phyloP scores from a whole-genome alignment of 2,113 vertebrate species.

The Balaeniceps rex region DNA sequence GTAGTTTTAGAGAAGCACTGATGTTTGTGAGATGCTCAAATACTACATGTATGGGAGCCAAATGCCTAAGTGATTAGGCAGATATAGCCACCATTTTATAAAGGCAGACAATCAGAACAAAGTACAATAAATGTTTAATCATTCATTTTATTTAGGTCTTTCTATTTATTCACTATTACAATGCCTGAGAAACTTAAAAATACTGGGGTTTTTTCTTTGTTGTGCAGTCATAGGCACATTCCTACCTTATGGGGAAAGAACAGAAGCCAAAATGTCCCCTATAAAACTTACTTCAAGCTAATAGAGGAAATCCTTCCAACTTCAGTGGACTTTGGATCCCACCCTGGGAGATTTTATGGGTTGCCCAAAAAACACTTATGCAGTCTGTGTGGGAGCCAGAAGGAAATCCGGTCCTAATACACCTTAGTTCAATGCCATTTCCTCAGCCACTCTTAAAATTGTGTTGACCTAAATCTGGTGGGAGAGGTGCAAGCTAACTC shows the following conservation, averaged over 20 bases:
- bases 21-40: background rate
- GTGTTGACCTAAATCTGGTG: background rate
- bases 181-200: background rate
- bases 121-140: background rate
- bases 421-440: background rate
- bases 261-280: background rate
- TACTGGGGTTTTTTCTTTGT: background rate
- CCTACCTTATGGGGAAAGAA: background rate
- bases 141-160: background rate
- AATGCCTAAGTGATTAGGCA: background rate
- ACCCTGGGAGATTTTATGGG: background rate
- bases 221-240: background rate
- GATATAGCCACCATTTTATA: background rate
- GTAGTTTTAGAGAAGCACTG: background rate
- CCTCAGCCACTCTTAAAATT: background rate
- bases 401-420: background rate
- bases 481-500: background rate
- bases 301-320: background rate
- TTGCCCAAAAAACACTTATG: background rate
- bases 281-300: background rate
- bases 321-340: background rate
- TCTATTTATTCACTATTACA: background rate
- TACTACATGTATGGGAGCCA: background rate
- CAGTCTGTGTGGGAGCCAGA: background rate
- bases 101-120: background rate